phyloP scores from a whole-genome alignment of 1,140 invertebrate species.

The Branchinecta lindahli region DNA sequence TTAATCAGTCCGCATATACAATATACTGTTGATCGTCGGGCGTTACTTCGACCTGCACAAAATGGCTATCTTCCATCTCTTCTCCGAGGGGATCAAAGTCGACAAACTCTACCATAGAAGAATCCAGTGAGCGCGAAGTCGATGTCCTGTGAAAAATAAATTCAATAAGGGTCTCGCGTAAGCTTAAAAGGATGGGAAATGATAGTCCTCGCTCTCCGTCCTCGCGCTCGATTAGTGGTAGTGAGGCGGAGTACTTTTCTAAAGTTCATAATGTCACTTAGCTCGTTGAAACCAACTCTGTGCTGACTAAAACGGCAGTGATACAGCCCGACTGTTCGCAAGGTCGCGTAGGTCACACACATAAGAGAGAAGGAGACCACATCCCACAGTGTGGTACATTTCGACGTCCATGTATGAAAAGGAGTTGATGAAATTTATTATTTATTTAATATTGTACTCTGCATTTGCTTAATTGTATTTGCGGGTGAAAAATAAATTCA shows the following conservation, averaged over 20 bases:
- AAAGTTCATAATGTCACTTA: not conserved
- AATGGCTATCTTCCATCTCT: conserved; percentile 34
- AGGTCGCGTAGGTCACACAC: no score
- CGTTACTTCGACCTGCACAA: conserved; percentile 46
- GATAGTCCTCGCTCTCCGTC: not conserved
- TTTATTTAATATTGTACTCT: no score
- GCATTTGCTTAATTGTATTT: no score
- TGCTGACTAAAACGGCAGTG: no score
- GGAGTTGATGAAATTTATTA: no score
- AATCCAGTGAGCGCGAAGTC: not conserved
- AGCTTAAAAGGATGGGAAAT: conserved; percentile 5
- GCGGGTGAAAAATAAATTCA: no score
- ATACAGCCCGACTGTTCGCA: no score
- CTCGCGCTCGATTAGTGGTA: no score
- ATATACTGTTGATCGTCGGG: conserved; percentile 49
- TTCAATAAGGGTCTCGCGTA: conserved; percentile 14
- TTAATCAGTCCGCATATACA: conserved; percentile 46
- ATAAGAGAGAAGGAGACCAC: no score
- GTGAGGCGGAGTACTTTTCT: conserved; percentile 3
- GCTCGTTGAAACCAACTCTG: not conserved
- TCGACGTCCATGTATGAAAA: no score
- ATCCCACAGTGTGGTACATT: no score
- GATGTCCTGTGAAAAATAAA: conserved; percentile 16
- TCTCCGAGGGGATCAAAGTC: conserved; percentile 15
- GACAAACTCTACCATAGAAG: not conserved